Percentiles rank a stretch among this genome's conserved stretches.
Conservation (phyloP, 2,888 invertebrate genomes). For the Apocheima hispidaria region DNA sequence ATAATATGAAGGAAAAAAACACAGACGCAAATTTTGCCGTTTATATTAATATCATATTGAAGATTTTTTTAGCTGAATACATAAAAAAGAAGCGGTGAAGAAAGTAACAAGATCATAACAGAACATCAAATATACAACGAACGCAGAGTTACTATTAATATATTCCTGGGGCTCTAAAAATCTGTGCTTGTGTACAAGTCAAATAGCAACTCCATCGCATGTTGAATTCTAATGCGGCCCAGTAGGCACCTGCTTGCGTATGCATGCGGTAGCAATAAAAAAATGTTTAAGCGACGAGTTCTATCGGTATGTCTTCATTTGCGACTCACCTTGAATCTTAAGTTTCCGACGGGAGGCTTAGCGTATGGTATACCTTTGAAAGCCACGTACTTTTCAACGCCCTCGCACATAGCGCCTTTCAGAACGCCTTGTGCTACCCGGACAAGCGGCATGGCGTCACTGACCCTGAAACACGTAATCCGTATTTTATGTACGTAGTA, state of each 20-base stretch:
- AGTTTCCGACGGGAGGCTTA: slow-evolving; percentile 83
- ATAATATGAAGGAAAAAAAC: not conserved
- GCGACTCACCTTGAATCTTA: slow-evolving; percentile 86
- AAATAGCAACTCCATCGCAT: slow-evolving; percentile 42
- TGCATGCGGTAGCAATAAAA: slow-evolving; percentile 53
- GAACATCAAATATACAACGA: slow-evolving; percentile 22
- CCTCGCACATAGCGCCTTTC: slow-evolving; percentile 64
- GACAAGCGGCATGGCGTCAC: slow-evolving; percentile 61
- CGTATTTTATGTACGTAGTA: slow-evolving; percentile 5
- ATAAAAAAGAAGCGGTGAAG: not conserved
- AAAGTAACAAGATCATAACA: slow-evolving; percentile 16
- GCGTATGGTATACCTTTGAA: slow-evolving; percentile 88
- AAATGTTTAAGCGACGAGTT: slow-evolving; percentile 51
- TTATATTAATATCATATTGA: slow-evolving; percentile 1
- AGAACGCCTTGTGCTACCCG: slow-evolving; percentile 68
- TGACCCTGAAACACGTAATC: slow-evolving; percentile 48
- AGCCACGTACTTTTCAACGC: slow-evolving; percentile 66
- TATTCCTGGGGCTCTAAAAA: slow-evolving; percentile 34
- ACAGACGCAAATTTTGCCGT: not conserved
- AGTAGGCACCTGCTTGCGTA: slow-evolving; percentile 43
- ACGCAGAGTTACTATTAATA: slow-evolving; percentile 26
- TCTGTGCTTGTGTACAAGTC: slow-evolving; percentile 44
- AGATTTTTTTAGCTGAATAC: not conserved
- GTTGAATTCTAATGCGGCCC: slow-evolving; percentile 55
- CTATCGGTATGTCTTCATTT: slow-evolving; percentile 52